phyloP scores from a whole-genome alignment of 2,888 invertebrate genomes.

The Chrysodeixis includens region DNA sequence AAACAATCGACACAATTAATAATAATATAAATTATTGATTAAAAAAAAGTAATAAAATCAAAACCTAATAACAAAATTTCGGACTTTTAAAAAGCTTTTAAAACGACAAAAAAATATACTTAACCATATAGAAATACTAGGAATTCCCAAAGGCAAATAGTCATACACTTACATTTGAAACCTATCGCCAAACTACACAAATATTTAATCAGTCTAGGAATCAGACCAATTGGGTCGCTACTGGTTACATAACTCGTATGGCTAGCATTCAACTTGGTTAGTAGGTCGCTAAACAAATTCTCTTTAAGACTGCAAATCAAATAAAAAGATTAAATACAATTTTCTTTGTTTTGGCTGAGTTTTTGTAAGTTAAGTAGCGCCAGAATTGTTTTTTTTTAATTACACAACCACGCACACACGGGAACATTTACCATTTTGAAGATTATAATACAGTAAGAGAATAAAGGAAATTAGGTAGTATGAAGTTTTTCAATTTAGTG shows the following conservation, averaged over 20 bases:
- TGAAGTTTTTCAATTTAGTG: no score
- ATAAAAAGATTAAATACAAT: no score
- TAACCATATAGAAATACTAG: neutral
- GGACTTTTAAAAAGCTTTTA: neutral
- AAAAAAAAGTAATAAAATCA: no score
- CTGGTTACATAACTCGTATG: conserved; percentile 4
- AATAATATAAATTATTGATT: no score
- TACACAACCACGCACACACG: no score
- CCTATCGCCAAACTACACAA: conserved; percentile 2
- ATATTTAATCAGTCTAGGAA: conserved; percentile 4
- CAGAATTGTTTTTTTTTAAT: no score
- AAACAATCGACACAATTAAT: no score
- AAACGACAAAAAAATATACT: neutral
- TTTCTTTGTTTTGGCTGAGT: no score
- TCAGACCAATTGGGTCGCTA: neutral
- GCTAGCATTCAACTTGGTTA: neutral
- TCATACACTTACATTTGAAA: conserved; percentile 4
- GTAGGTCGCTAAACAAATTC: neutral
- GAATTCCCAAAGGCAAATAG: neutral
- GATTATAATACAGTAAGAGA: no score
- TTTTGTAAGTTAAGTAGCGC: no score
- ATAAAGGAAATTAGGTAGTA: no score
- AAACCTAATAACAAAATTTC: neutral
- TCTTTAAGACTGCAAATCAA: neutral
- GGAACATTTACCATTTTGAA: no score